These are phyloP conservation scores for Aphaenogaster ashmeadi DNA, from an alignment of 1,140 invertebrate species.

Conservation along the genomic window DNA sequence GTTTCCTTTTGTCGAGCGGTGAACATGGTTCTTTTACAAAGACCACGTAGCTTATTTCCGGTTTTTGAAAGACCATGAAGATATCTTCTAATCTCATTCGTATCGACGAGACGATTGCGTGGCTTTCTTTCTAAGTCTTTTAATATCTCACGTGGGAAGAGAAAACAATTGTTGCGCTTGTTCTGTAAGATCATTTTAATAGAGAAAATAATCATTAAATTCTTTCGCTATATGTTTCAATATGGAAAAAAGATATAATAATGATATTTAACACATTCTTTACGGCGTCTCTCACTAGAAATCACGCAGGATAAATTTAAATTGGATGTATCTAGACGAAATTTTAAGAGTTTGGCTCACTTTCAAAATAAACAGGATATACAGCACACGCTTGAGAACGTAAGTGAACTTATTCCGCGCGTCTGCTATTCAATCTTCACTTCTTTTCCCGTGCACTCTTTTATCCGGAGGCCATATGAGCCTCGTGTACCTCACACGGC, in stretches of 20 bases:
- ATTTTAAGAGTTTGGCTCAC: constrained; percentile 24
- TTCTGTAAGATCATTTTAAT: not conserved
- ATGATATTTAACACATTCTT: not conserved
- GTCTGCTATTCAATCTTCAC: constrained; percentile 41
- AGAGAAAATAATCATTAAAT: not conserved
- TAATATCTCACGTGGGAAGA: not conserved
- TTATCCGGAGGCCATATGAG: constrained; percentile 48
- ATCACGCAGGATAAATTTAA: not conserved
- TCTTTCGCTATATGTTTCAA: not conserved
- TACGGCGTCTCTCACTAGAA: not conserved
- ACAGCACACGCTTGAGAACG: constrained; percentile 22
- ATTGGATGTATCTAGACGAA: not conserved
- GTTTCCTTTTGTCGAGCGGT: constrained; percentile 46
- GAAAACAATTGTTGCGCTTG: not conserved
- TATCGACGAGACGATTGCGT: constrained; percentile 4
- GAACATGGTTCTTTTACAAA: constrained; percentile 25
- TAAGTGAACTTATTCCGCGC: constrained; percentile 49
- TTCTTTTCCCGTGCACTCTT: constrained; percentile 25
- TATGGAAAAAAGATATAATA: not conserved
- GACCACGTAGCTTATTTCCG: constrained; percentile 34
- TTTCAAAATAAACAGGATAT: constrained; percentile 30
- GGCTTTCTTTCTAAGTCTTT: not conserved
- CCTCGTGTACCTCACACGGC: constrained; percentile 28
- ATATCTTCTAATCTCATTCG: not conserved
- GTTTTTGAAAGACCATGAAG: not conserved